These are phyloP conservation scores for Phoxinus phoxinus DNA, from an alignment of 2,113 vertebrate species.

Conservation along the genomic window DNA sequence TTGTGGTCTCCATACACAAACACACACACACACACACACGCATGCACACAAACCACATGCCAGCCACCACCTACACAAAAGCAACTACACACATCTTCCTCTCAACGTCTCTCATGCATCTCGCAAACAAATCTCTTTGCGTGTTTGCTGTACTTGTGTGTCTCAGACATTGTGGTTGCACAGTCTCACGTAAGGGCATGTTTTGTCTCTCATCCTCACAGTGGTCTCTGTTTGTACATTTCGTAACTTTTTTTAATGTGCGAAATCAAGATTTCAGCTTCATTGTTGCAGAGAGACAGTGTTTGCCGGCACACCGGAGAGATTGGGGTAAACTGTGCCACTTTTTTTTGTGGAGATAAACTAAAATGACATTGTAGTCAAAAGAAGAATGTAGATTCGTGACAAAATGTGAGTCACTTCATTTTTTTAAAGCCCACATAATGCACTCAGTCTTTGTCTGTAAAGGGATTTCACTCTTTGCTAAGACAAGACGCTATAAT, in stretches of 20 bases:
- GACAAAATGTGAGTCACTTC: not conserved
- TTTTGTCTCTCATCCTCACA: slow-evolving; percentile 51
- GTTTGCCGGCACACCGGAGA: not conserved
- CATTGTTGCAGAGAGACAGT: slow-evolving; percentile 42
- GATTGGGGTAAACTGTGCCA: not conserved
- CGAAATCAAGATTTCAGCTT: slow-evolving; percentile 50
- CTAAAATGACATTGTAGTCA: too few relatives aligned
- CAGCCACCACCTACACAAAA: slow-evolving; percentile 51
- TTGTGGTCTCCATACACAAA: slow-evolving; percentile 32
- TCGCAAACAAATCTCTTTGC: slow-evolving; percentile 39
- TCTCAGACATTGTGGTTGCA: slow-evolving; percentile 57
- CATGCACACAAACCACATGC: slow-evolving; percentile 55
- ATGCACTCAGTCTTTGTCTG: slow-evolving; percentile 43
- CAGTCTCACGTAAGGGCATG: slow-evolving; percentile 53
- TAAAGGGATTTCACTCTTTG: slow-evolving; percentile 45
- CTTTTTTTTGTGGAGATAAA: not conserved
- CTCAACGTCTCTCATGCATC: slow-evolving; percentile 51
- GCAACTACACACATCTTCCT: slow-evolving; percentile 53
- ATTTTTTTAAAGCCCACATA: not conserved
- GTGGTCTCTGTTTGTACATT: slow-evolving; percentile 48
- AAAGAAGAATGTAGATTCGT: not conserved
- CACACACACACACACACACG: slow-evolving; percentile 48
- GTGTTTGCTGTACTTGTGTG: slow-evolving; percentile 9
- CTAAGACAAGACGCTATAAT: slow-evolving; percentile 47
- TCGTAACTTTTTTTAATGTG: slow-evolving; percentile 49